Base-by-base conservation (phyloP, 1,140 invertebrate genomes). In the Halesus radiatus region DNA sequence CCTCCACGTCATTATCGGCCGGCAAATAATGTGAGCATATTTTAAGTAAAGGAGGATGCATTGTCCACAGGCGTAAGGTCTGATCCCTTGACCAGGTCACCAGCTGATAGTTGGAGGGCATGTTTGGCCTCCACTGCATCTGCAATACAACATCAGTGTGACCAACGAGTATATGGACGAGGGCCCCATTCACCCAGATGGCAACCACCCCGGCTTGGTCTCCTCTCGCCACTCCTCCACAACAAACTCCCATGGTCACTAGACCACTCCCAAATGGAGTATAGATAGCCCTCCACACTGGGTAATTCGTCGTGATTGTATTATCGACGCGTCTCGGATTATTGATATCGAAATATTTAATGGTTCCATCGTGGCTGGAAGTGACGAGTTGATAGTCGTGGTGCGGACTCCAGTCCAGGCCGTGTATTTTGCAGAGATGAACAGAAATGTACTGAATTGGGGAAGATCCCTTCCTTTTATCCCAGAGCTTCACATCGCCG, bases 41-140 rank as follows among this genome's bases (percentile, higher is more conserved):
- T n/a, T n/a, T n/a, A n/a, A n/a, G n/a, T n/a, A n/a, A n/a, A n/a
- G n/a, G n/a, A n/a, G n/a, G n/a, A n/a, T n/a, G n/a, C n/a, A n/a
- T n/a, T n/a, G n/a, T n/a, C n/a, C n/a, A n/a, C n/a, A n/a, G n/a
- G n/a, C n/a, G n/a, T n/a, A n/a, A n/a, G n/a, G n/a, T n/a, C n/a
- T n/a, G n/a, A n/a, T n/a, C n/a, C n/a, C n/a, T n/a, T n/a, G n/a
- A n/a, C n/a, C n/a, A n/a, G n/a, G n/a, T n/a, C n/a, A n/a, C n/a
- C n/a, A n/a, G n/a, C n/a, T n/a, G n/a, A n/a, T n/a, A n/a, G n/a
- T n/a, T n/a, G n/a, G n/a, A n/a, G n/a, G n/a, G n/a, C n/a, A n/a
- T n/a, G n/a, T n/a, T n/a, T n/a, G n/a, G n/a, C n/a, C n/a, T n/a
- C 97, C 97, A 98, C 83, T 96, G 95, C 93, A 98, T 98, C 85